phyloP scores from a whole-genome alignment of 2,113 vertebrate species.

The Camelus dromedarius region DNA sequence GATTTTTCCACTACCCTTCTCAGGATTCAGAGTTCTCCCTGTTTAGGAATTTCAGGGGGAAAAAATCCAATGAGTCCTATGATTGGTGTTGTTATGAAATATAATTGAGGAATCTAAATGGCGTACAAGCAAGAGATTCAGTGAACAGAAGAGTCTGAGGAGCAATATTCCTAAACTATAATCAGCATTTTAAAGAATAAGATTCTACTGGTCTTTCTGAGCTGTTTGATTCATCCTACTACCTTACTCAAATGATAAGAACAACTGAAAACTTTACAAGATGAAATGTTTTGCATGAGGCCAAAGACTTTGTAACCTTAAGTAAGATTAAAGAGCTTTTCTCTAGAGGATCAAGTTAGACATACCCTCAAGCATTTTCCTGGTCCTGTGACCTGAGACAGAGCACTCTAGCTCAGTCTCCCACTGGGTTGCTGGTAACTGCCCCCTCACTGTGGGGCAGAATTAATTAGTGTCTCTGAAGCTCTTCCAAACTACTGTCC shows the following conservation, averaged over 20 bases:
- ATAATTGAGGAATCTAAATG: not conserved
- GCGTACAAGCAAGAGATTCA: not conserved
- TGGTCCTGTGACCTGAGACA: conserved; percentile 70
- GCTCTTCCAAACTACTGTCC: conserved; percentile 70
- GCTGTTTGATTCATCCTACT: conserved; percentile 19
- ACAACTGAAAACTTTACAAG: conserved; percentile 69
- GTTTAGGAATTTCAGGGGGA: not conserved
- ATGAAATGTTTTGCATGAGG: conserved; percentile 73
- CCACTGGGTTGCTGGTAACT: conserved; percentile 42
- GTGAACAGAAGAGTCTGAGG: conserved; percentile 13
- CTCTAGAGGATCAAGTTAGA: conserved; percentile 65
- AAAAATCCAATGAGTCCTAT: not conserved
- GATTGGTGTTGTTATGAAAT: conserved; percentile 38
- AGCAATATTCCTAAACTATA: conserved; percentile 48
- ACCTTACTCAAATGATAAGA: conserved; percentile 64
- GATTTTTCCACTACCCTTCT: not conserved
- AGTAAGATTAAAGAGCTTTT: conserved; percentile 74
- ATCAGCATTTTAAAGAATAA: conserved; percentile 54
- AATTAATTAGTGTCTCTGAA: conserved; percentile 80
- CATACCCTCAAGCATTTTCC: conserved; percentile 65
- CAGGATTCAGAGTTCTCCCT: not conserved
- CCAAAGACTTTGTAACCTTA: conserved; percentile 75
- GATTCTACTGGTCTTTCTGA: conserved; percentile 31
- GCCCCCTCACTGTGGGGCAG: conserved; percentile 51
- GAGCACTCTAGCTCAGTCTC: conserved; percentile 28